phyloP scores from a whole-genome alignment of 2,797 vertebrate species.

The Pangasius macronema region DNA sequence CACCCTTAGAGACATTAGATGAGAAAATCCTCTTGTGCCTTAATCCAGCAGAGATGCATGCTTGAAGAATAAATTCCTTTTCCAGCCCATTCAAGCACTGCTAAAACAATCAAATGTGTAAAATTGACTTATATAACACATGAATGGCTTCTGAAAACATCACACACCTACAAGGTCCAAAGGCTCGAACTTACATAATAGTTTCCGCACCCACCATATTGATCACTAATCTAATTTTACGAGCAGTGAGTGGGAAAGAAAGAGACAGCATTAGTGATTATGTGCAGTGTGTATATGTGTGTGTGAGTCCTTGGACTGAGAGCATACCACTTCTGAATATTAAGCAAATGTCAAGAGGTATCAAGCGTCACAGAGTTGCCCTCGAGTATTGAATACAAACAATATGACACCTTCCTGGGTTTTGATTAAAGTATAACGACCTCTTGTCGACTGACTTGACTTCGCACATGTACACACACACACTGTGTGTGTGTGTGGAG shows the following conservation, averaged over 20 bases:
- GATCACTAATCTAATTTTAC: conserved; percentile 41
- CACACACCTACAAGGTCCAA: conserved; percentile 33
- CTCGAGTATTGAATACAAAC: conserved; percentile 36
- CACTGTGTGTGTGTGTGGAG: conserved; percentile 39
- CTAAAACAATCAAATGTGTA: conserved; percentile 20
- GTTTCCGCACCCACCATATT: conserved; percentile 22
- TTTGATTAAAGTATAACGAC: too few species aligned
- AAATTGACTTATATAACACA: conserved; percentile 21
- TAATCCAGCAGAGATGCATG: not conserved
- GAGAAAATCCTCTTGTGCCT: conserved; percentile 9
- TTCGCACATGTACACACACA: too few species aligned
- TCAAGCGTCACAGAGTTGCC: conserved; percentile 27
- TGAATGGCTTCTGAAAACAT: conserved; percentile 30
- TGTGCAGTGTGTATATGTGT: not conserved
- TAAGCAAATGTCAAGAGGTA: conserved; percentile 43
- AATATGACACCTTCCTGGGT: too few species aligned
- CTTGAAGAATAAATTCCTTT: not conserved
- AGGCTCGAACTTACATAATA: conserved; percentile 28
- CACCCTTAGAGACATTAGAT: not conserved
- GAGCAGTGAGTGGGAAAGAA: conserved; percentile 20
- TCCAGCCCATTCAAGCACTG: not conserved
- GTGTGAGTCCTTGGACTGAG: conserved; percentile 25
- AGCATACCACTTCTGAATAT: conserved; percentile 37
- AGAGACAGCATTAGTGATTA: conserved; percentile 15
- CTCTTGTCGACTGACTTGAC: too few species aligned